Base-by-base conservation (phyloP, 2,113 vertebrate genomes). In the Hystrix brachyura region DNA sequence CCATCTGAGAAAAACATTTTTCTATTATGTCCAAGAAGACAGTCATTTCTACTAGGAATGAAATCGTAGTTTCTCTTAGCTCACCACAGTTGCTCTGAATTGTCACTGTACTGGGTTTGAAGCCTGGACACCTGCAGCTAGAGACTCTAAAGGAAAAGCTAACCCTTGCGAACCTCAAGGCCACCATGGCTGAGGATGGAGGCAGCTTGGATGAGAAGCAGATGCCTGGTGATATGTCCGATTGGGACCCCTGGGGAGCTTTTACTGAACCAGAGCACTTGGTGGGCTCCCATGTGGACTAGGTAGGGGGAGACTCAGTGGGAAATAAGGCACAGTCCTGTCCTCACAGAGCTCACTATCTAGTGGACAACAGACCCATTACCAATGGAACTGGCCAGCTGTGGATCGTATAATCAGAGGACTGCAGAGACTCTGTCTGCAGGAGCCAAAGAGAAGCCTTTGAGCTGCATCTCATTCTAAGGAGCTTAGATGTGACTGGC, bases 351-450 rank as follows among this genome's bases (percentile, higher is more conserved):
- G 48, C 14, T 38, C 91, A 55, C 48, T 7, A 0, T 72, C 32
- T 53, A 18, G 17, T 34, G 74, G 32, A 15, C 65, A 59, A 27
- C 21, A 64, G 29, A 32, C 23, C 27, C 48, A 43, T 0, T n/a
- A 29, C 48, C 12, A 29, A 10, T 46, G 11, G 27, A 15, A 57
- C 46, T 21, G 23, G 17, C 34, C 9, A n/a, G 12, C 55, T n/a
- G 23, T 3, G 9, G 1, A 4, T n/a, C 3, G 1, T 13, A 11
- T 32, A 17, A 65, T 3, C 10, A 18, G 46, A 19, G 60, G 6
- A 14, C 12, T 21, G 21, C 4, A 19, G 19, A 11, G n/a, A 6
- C 2, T 17, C 46, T 65, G 46, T 60, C 59, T 23, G 3, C 2
- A 85, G 67, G 48, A 69, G 27, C 55, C 79, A 57, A 5, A 3